phyloP scores from a whole-genome alignment of 1,140 invertebrate genomes.

The Chymomyza costata region DNA sequence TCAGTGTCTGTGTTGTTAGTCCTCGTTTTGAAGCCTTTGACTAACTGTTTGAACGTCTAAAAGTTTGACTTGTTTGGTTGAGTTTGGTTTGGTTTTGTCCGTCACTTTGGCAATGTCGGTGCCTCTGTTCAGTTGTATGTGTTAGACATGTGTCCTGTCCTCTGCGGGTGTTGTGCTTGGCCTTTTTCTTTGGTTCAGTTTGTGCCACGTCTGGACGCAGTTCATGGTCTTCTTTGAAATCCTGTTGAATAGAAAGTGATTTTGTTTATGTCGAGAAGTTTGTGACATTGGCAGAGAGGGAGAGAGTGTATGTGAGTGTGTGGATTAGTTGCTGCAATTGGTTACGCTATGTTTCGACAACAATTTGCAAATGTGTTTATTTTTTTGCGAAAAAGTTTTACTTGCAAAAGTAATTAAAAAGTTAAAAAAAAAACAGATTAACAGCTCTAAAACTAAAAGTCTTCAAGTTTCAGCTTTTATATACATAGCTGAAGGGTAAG shows the following conservation, averaged over 20 bases:
- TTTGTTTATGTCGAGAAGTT: slow-evolving; percentile 36
- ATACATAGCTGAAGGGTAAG: no score
- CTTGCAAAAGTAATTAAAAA: no score
- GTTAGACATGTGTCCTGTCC: slow-evolving; percentile 26
- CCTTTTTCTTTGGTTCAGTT: slow-evolving; percentile 25
- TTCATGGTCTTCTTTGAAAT: slow-evolving; percentile 22
- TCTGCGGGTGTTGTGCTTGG: neutral
- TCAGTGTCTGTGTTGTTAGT: neutral
- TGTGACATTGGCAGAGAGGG: slow-evolving; percentile 7
- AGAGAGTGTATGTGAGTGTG: neutral
- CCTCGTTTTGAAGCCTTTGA: neutral
- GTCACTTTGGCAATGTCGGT: slow-evolving; percentile 28
- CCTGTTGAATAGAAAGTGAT: slow-evolving; percentile 69
- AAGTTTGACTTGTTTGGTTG: slow-evolving; percentile 11
- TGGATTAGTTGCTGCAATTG: neutral
- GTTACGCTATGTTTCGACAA: no score
- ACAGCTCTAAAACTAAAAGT: no score
- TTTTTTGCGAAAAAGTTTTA: no score
- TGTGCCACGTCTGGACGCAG: slow-evolving; percentile 6
- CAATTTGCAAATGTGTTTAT: no score
- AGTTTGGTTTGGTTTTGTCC: slow-evolving; percentile 14
- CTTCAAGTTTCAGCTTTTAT: no score
- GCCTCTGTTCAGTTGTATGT: slow-evolving; percentile 16
- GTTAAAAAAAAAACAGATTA: no score
- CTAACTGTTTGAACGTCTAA: slow-evolving; percentile 15